These are phyloP conservation scores for Leptonema lineaticorne DNA, from an alignment of 1,140 invertebrate species.

Conservation along the genomic window DNA sequence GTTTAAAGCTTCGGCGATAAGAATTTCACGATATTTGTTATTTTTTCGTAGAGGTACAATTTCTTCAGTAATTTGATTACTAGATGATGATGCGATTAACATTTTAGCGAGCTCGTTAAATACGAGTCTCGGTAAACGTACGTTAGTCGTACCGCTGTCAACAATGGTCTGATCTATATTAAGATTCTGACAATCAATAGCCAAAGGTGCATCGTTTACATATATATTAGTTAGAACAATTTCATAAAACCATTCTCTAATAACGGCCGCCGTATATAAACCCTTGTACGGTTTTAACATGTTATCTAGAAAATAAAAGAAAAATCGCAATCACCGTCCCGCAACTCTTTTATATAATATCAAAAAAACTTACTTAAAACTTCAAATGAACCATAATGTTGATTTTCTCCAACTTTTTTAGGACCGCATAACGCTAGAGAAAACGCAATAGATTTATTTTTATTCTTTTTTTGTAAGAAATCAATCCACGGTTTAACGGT, in stretches of 20 bases:
- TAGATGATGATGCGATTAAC: slow-evolving; percentile 18
- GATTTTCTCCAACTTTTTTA: slow-evolving; percentile 13
- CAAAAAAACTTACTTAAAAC: slow-evolving; percentile 33
- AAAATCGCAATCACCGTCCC: too few species aligned
- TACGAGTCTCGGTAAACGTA: slow-evolving; percentile 34
- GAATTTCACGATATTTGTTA: not conserved
- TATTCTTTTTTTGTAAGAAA: slow-evolving; percentile 38
- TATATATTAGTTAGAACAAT: slow-evolving; percentile 35
- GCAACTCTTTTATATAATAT: not conserved
- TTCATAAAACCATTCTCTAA: slow-evolving; percentile 41
- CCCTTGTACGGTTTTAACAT: slow-evolving; percentile 31
- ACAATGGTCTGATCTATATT: slow-evolving; percentile 38
- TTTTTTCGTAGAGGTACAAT: not conserved
- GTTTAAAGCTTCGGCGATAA: not conserved
- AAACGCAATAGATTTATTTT: slow-evolving; percentile 40
- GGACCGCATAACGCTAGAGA: slow-evolving; percentile 40
- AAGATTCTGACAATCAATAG: slow-evolving; percentile 30
- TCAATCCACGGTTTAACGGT: slow-evolving; percentile 39
- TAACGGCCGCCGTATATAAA: slow-evolving; percentile 29
- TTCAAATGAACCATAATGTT: slow-evolving; percentile 41
- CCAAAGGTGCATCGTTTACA: slow-evolving; percentile 22
- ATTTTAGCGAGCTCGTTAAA: slow-evolving; percentile 33
- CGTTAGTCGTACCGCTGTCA: slow-evolving; percentile 40
- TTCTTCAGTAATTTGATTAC: not conserved
- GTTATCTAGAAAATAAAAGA: slow-evolving; percentile 35